Conservation (phyloP, 2,113 vertebrate species). For the Origma solitaria region DNA sequence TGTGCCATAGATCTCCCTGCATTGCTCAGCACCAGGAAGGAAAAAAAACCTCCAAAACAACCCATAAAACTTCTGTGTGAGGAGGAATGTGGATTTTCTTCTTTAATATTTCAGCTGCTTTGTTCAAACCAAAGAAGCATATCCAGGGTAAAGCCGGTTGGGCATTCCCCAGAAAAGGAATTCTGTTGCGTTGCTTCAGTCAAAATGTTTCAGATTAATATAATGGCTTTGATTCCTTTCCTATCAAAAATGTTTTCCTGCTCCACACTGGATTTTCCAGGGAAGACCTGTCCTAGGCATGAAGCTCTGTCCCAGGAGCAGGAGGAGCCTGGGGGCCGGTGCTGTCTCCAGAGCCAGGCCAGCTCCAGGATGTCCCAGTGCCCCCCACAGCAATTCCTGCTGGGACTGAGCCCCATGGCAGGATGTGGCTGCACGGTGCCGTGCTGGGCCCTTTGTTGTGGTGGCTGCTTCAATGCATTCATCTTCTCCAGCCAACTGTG, state of each 20-base stretch:
- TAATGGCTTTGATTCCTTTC: background rate
- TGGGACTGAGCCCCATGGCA: background rate
- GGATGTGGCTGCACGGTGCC: background rate
- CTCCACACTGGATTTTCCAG: background rate
- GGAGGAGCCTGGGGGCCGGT: fast-evolving
- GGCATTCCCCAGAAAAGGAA: background rate
- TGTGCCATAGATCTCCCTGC: background rate
- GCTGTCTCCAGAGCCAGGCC: background rate
- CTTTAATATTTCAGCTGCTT: background rate
- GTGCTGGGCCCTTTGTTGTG: conserved; percentile 7
- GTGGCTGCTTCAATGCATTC: background rate
- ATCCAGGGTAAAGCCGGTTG: background rate
- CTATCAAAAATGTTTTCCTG: background rate
- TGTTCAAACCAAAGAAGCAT: background rate
- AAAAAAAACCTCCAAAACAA: background rate
- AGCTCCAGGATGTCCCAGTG: background rate
- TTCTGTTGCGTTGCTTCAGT: background rate
- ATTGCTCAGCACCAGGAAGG: background rate
- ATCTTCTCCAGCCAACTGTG: conserved; percentile 35
- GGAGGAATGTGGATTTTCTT: background rate
- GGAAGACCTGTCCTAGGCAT: fast-evolving
- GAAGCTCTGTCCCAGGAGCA: background rate
- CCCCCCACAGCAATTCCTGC: background rate
- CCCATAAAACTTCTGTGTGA: background rate
- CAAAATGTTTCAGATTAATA: background rate